Conservation (phyloP, 2,797 vertebrate genomes). For the Epinephelus coioides region DNA sequence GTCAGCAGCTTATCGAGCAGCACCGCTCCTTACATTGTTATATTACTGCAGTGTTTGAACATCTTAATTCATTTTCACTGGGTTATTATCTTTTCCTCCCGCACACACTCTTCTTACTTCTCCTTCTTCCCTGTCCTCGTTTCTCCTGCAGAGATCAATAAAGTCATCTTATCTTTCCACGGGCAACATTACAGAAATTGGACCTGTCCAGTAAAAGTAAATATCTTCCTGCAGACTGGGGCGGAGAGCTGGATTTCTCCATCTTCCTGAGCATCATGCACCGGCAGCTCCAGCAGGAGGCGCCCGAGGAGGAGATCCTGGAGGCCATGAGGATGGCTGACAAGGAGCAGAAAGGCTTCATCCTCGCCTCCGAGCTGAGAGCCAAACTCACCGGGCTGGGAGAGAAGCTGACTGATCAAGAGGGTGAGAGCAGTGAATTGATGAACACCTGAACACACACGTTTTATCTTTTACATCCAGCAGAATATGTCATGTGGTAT, state of each 20-base stretch:
- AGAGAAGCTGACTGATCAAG: constrained; percentile 88
- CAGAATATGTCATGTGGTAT: background rate
- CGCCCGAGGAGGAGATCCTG: constrained; percentile 89
- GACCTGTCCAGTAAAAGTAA: background rate
- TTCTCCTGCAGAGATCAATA: background rate
- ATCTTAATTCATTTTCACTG: constrained; percentile 18
- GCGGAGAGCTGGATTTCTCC: constrained; percentile 90
- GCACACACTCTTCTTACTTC: background rate
- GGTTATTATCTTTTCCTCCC: background rate
- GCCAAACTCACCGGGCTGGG: constrained; percentile 88
- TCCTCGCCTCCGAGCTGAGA: constrained; percentile 84
- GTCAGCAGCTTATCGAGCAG: constrained; percentile 2
- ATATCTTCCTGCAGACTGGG: constrained; percentile 74
- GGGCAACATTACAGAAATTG: background rate
- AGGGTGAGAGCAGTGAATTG: constrained; percentile 80
- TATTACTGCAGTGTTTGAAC: constrained; percentile 43
- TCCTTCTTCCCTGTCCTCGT: background rate
- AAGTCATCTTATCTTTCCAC: background rate
- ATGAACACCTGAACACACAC: no score
- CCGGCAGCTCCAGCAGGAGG: constrained; percentile 90
- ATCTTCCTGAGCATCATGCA: constrained; percentile 92
- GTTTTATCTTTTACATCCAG: no score
- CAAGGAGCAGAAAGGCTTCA: constrained; percentile 86
- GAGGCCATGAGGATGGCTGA: constrained; percentile 89
- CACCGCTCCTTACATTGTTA: background rate